Percentiles rank a stretch among this genome's conserved stretches.
phyloP scores from a whole-genome alignment of 2,888 invertebrate genomes.

The Andrena trimmerana region DNA sequence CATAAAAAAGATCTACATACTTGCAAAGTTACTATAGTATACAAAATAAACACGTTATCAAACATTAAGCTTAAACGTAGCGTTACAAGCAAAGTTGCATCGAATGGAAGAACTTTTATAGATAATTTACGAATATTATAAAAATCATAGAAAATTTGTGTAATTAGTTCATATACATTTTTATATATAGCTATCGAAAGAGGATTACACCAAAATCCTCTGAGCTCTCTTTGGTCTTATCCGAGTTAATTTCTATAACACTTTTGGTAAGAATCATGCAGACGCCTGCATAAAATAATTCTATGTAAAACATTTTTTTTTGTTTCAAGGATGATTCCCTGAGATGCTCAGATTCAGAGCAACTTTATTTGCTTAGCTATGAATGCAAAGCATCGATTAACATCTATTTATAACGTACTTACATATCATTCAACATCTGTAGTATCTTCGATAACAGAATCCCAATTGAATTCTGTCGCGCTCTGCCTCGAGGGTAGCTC shows the following conservation, averaged over 20 bases:
- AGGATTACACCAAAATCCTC: constrained; percentile 72
- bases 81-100: constrained; percentile 62
- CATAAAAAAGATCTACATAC: constrained; percentile 30
- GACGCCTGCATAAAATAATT: constrained; percentile 52
- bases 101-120: constrained; percentile 76
- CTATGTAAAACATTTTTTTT: constrained; percentile 63
- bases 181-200: constrained; percentile 71
- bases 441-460: constrained; percentile 92
- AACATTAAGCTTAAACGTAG: constrained; percentile 57
- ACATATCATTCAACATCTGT: constrained; percentile 82
- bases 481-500: constrained; percentile 91
- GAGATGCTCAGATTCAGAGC: constrained; percentile 66
- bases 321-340: constrained; percentile 67
- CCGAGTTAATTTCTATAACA: constrained; percentile 71
- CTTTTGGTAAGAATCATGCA: constrained; percentile 71
- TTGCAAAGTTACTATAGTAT: constrained; percentile 39
- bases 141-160: constrained; percentile 76
- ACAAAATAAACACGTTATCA: constrained; percentile 53
- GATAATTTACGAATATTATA: constrained; percentile 66
- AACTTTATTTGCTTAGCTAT: constrained; percentile 39
- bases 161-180: constrained; percentile 68
- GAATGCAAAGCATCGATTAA: constrained; percentile 55
- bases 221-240: constrained; percentile 77
- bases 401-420: constrained; percentile 58
- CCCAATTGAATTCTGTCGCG: constrained; percentile 95